Conservation (phyloP, 2,797 vertebrate genomes). For the Neosalanx taihuensis region DNA sequence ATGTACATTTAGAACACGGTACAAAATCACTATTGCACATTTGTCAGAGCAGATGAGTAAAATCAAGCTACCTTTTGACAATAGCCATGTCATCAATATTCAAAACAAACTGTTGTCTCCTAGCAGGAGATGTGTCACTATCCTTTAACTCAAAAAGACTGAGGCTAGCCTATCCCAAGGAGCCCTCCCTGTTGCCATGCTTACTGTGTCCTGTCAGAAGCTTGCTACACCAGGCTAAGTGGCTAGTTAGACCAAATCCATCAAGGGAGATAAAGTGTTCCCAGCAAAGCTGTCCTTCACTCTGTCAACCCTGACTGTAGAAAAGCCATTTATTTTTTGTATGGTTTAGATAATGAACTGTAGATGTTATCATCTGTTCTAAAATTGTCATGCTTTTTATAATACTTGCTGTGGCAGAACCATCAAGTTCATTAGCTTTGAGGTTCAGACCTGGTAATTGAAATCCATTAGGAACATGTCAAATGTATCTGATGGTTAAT, state of each 20-base stretch:
- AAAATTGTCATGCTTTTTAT: slow-evolving; percentile 59
- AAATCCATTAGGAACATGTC: slow-evolving; percentile 72
- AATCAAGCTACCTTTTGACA: not conserved
- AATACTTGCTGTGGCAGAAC: slow-evolving; percentile 44
- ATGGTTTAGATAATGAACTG: slow-evolving; percentile 62
- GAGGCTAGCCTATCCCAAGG: not conserved
- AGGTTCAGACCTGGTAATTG: slow-evolving; percentile 67
- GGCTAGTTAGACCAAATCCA: slow-evolving; percentile 26
- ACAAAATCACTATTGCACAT: not conserved
- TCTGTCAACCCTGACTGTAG: slow-evolving; percentile 43
- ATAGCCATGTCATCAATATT: not conserved
- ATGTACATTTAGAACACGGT: too few species aligned
- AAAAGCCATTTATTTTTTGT: slow-evolving; percentile 56
- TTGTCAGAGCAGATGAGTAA: not conserved
- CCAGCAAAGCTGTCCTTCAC: slow-evolving; percentile 13
- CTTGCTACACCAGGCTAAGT: slow-evolving; percentile 1
- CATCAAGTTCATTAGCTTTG: slow-evolving; percentile 66
- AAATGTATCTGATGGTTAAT: slow-evolving; percentile 78
- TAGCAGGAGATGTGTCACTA: not conserved
- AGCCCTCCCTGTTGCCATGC: not conserved
- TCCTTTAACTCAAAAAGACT: slow-evolving; percentile 2
- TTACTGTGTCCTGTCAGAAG: not conserved
- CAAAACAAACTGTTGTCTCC: not conserved
- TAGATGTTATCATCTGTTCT: slow-evolving; percentile 57
- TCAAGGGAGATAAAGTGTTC: slow-evolving; percentile 24